Conservation (phyloP, 2,888 invertebrate genomes). For the Nowickia ferox region DNA sequence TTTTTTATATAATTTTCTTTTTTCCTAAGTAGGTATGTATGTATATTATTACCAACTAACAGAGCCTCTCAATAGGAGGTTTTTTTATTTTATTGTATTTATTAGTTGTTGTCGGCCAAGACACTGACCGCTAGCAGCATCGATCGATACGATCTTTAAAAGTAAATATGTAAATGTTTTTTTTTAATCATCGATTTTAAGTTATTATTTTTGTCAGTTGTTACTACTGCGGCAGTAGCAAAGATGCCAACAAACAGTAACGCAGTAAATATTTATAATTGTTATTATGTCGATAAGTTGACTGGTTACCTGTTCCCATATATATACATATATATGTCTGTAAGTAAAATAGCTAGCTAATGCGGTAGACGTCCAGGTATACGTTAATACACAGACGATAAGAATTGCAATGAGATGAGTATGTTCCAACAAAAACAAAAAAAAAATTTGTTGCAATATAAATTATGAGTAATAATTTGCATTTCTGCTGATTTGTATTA, state of each 20-base stretch:
- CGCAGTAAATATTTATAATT: conserved; percentile 21
- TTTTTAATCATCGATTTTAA: conserved; percentile 18
- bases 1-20: no score
- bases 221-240: conserved; percentile 22
- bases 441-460: conserved; percentile 43
- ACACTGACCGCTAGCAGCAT: conserved; percentile 64
- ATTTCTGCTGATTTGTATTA: conserved; percentile 38
- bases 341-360: background rate
- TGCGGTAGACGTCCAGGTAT: conserved; percentile 17
- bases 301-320: background rate
- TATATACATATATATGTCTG: background rate
- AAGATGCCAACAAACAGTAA: background rate
- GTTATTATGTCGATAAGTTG: conserved; percentile 1
- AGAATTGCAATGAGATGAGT: background rate
- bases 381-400: background rate
- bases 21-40: background rate
- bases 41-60: background rate
- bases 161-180: conserved; percentile 29
- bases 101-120: conserved; percentile 58
- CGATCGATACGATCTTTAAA: background rate
- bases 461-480: conserved; percentile 39
- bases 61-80: background rate
- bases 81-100: conserved; percentile 1
- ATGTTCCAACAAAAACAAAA: background rate
- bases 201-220: conserved; percentile 13